Evolutionary conservation across 2,888 invertebrate genomes (phyloP), one percentile per base, ranked within the genome.

Genomic region (Zele albiditarsus): DNA sequence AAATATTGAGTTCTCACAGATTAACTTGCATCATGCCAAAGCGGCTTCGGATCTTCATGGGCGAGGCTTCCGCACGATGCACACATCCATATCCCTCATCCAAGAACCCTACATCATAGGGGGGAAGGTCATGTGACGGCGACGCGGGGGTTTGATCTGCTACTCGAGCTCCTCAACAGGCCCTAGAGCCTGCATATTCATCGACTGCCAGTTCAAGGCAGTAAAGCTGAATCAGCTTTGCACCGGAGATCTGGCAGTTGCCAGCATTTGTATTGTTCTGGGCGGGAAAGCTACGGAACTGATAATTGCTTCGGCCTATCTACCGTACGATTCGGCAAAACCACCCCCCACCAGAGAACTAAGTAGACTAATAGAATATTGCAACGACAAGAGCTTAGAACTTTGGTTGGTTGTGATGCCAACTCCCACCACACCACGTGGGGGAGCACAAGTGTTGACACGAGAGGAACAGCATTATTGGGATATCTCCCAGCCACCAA

Each of bases 21-120:
- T 63, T 1, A 73, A 77, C 73, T 20, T 77, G 73, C 73, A 74
- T 25, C 77, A 79, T 23, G 74, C 71, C 70, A 76, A 65, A 16
- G 75, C 75, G 71, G 75, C 72, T 53, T 31, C 77, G 25, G 75
- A 75, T 42, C 3, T 77, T 1, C 33, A 63, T 1, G 67, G 75
- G 49, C 60, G 49, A 1, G 73, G 66, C 63, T 74, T 74, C 3
- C 71, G 74, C 38, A 23, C 31, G 67, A 38, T 31, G 77, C 70
- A 77, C 14, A 74, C 70, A 66, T 60, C 73, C 72, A 49, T 75
- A 60, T 72, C 60, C 58, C 65, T 73, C 0, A 75, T 77, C 63
- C 63, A 73, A n/a, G 73, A 78, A 70, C 73, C 78, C 23, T 77
- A 71, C 71, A 31, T 73, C 0, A 25, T 68, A 57, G 62, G 46